phyloP scores from a whole-genome alignment of 2,113 vertebrate species.

The Ceyx melanurus region DNA sequence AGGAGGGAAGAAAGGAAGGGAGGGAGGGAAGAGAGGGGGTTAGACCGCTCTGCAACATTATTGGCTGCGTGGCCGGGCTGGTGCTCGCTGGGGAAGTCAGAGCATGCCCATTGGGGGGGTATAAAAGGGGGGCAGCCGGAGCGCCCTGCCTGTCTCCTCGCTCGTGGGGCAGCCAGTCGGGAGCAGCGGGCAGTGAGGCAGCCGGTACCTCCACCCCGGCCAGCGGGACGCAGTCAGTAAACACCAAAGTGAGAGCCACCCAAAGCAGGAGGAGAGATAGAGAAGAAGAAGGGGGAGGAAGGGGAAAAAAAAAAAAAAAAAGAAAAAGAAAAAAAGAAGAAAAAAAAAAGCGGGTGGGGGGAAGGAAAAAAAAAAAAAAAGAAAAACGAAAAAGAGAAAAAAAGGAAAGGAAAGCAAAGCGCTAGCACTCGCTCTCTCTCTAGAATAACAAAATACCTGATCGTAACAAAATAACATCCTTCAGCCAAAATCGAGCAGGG shows the following conservation, averaged over 20 bases:
- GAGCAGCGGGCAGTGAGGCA: slow-evolving; percentile 40
- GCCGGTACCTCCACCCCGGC: not conserved
- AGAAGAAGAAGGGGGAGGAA: not conserved
- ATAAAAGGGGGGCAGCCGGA: slow-evolving; percentile 66
- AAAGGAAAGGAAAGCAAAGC: not conserved
- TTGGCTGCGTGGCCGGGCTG: slow-evolving; percentile 74
- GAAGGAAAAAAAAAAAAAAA: too few relatives aligned
- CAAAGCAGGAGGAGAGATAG: slow-evolving; percentile 28
- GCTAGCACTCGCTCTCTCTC: not conserved
- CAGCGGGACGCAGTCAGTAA: slow-evolving; percentile 37
- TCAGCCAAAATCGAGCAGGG: slow-evolving; percentile 31
- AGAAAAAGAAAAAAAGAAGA: too few relatives aligned
- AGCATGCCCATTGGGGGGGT: slow-evolving; percentile 73
- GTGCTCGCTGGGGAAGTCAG: slow-evolving; percentile 58
- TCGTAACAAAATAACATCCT: slow-evolving; percentile 54
- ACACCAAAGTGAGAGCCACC: slow-evolving; percentile 57
- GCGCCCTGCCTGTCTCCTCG: slow-evolving; percentile 62
- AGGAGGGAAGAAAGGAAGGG: slow-evolving; percentile 56
- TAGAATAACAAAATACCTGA: slow-evolving; percentile 38
- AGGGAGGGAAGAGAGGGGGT: slow-evolving; percentile 65
- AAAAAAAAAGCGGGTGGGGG: too few relatives aligned
- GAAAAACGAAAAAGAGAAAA: not conserved
- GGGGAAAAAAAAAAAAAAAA: not conserved
- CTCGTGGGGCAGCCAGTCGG: slow-evolving; percentile 67
- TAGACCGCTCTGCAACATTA: slow-evolving; percentile 75